Evolutionary conservation across 1,140 invertebrate genomes (phyloP).

Genomic region (Drosophila paulistorum): DNA sequence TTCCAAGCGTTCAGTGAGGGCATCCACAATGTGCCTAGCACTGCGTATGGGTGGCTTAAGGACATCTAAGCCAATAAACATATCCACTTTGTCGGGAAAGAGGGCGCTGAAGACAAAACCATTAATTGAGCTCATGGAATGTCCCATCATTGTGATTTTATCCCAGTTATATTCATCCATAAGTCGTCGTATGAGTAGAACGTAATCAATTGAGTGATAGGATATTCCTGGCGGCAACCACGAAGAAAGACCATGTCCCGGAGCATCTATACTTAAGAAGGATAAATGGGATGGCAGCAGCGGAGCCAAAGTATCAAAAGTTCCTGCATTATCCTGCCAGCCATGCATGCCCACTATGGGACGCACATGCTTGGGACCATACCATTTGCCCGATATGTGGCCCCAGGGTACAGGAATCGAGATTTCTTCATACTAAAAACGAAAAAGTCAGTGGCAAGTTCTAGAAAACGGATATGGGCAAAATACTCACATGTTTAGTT

Average conservation of each 20-base stretch:
- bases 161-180: slow-evolving; percentile 88
- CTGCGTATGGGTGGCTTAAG: slow-evolving; percentile 84
- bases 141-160: slow-evolving; percentile 87
- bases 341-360: slow-evolving; percentile 90
- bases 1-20: slow-evolving; percentile 81
- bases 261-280: slow-evolving; percentile 88
- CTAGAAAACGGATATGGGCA: not conserved
- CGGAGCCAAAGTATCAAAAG: slow-evolving; percentile 88
- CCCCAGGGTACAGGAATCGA: slow-evolving; percentile 87
- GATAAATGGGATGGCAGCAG: slow-evolving; percentile 85
- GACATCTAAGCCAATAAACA: slow-evolving; percentile 86
- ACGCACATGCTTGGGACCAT: slow-evolving; percentile 86
- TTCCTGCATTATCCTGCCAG: slow-evolving; percentile 90
- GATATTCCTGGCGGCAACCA: slow-evolving; percentile 86
- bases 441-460: not conserved
- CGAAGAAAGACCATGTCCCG: slow-evolving; percentile 88
- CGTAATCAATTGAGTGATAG: slow-evolving; percentile 86
- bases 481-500: slow-evolving; percentile 57
- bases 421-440: slow-evolving; percentile 85
- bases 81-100: slow-evolving; percentile 86
- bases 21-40: slow-evolving; percentile 51
- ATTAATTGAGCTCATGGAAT: slow-evolving; percentile 87
- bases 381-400: slow-evolving; percentile 88
- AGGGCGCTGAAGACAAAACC: slow-evolving; percentile 85
- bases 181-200: slow-evolving; percentile 85